Base-by-base conservation (phyloP, 2,113 vertebrate species). In the Peromyscus californicus region DNA sequence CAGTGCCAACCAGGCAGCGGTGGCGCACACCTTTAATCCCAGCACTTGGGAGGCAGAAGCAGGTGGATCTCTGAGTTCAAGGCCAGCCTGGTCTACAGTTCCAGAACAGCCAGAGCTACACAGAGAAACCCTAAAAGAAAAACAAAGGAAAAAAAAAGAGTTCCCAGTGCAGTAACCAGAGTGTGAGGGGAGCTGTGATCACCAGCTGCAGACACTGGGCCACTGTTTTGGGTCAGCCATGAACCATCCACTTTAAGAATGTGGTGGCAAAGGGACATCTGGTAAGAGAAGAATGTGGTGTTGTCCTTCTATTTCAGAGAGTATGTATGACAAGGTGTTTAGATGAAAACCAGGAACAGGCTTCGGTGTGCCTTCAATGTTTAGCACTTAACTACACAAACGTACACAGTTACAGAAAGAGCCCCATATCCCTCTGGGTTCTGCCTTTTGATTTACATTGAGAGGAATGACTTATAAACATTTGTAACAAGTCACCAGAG, bases 321-420 rank as follows among this genome's bases (percentile, higher is more conserved):
- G 75, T 63, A 45, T 5, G 24, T 88, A 39, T 94, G 93, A 95
- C 83, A 69, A 0, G 1, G 83, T 96, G 89, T 96, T 97, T 93
- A 85, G 95, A 97, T 93, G 90, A 92, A 97, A 98, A 92, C 92
- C 94, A 97, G 92, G 48, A 76, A 85, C 83, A 33, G 5, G 24
- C 80, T 94, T 36, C 70, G 0, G 31, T 7, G 9, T 0, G 19
- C 57, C 70, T 29, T 63, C 2, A 0, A 54, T 78, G 61, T 57
- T 83, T 31, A 78, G 84, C 59, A 51, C 76, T 95, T 97, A 93
- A 36, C 57, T 6, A 5, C 74, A 75, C 88, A 83, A 76, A 89
- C 15, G 70, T 67, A 90, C 80, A 88, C 63, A 72, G 45, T 89
- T 93, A 90, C 3, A 82, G 84, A 90, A 85, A 93, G 79, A 48